Base-by-base conservation (phyloP, 1,140 invertebrate species). In the Caenorhabditis inopinata region DNA sequence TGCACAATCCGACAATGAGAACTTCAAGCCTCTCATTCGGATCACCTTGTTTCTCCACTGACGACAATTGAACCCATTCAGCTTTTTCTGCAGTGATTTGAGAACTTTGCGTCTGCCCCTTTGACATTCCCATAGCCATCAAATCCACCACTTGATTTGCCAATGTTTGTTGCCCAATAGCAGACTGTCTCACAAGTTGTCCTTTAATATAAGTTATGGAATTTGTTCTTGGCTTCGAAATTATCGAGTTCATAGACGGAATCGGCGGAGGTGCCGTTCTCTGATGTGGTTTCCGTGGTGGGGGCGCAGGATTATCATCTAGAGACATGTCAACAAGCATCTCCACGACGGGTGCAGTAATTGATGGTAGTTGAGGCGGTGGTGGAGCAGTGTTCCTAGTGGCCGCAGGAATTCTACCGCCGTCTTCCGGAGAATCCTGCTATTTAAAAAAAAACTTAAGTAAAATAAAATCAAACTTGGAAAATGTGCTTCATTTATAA, bases 41-140 rank as follows among this genome's bases (percentile, higher is more conserved):
- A 12, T 78, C 46, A n/a, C 27, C 29, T 18, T 48, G 74, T 25
- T 48, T 76, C 18, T 79, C 78, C 2, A 79, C 38, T 12, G 78
- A 51, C 9, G n/a, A 14, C 35, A 81, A 49, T 49, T 85, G 84
- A 16, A 88, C 86, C 87, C 86, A 88, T 49, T 87, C 77, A 9
- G 88, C 82, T 11, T 77, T 87, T 51, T 87, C 86, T 35, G 58
- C 78, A 21, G 11, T 75, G 38, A 77, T 42, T 14, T 58, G 25
- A 5, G 74, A n/a, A 2, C 47, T 25, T 23, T 83, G 73, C 0
- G 82, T 18, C 21, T 68, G 75, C 21, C 47, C 42, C 42, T 86
- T 86, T 83, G 46, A 87, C 86, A 18, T 85, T 83, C 76, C 86
- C 86, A 48, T 82, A 78, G 58, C 58, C 9, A 88, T 83, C 46